These are phyloP conservation scores for Eledone cirrhosa DNA, from an alignment of 2,888 invertebrate species.

Conservation along the genomic window DNA sequence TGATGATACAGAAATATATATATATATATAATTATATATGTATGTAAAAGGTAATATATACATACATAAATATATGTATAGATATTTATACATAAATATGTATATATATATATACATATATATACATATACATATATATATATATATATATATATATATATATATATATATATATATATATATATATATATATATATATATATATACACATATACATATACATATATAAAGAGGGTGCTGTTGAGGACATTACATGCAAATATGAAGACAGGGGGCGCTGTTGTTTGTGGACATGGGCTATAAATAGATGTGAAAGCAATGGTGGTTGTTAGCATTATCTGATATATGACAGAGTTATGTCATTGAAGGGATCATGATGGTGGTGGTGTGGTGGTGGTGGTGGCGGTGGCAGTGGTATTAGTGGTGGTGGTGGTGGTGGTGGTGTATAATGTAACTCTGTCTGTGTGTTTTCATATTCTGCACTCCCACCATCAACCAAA, in stretches of 20 bases:
- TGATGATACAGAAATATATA: not conserved
- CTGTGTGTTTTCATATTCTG: too few relatives aligned
- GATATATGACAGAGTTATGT: too few relatives aligned
- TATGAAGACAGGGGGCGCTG: too few relatives aligned
- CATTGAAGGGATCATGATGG: too few relatives aligned
- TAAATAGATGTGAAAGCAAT: too few relatives aligned
- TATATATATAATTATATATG: not conserved
- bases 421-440: too few relatives aligned
- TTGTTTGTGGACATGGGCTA: too few relatives aligned
- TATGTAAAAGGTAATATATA: not conserved
- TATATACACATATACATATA: not conserved
- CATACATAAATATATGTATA: not conserved
- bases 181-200: not conserved
- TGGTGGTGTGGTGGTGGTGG: too few relatives aligned
- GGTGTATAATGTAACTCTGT: too few relatives aligned
- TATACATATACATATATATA: not conserved
- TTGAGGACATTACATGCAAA: not conserved
- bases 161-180: not conserved
- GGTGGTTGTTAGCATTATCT: too few relatives aligned
- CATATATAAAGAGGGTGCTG: not conserved
- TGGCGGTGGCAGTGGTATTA: too few relatives aligned
- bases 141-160: slow-evolving; percentile 6
- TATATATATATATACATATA: not conserved
- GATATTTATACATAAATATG: not conserved
- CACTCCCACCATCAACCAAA: too few relatives aligned